phyloP scores from a whole-genome alignment of 2,113 vertebrate species.

The Echinops telfairi region DNA sequence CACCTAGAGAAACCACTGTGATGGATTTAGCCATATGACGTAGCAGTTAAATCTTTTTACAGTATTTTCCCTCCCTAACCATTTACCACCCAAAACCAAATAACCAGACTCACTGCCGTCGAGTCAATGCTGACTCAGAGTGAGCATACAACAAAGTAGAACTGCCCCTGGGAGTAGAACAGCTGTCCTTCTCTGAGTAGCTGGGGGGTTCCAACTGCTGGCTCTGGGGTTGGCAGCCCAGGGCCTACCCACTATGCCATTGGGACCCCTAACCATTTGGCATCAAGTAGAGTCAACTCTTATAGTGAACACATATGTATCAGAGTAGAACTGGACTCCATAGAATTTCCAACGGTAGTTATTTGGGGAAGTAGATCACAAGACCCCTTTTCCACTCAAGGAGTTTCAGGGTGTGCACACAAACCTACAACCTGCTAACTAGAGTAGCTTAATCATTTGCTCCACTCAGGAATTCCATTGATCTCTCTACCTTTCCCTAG shows the following conservation, averaged over 20 bases:
- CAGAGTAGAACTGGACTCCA: background rate
- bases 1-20: background rate
- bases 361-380: background rate
- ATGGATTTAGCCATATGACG: background rate
- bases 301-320: background rate
- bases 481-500: background rate
- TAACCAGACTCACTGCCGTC: too few species aligned
- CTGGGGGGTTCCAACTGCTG: too few species aligned
- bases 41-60: conserved; percentile 39
- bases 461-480: background rate
- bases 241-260: too few species aligned
- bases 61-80: background rate
- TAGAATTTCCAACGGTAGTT: background rate
- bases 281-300: too few species aligned
- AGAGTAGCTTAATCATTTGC: background rate
- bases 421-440: background rate
- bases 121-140: too few species aligned
- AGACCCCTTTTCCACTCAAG: background rate
- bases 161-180: too few species aligned
- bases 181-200: too few species aligned
- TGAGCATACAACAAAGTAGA: too few species aligned
- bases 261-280: too few species aligned
- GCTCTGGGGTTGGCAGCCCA: too few species aligned
- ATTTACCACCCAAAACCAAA: background rate
- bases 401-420: background rate